Percentiles rank a stretch among this genome's conserved stretches.
Evolutionary conservation across 2,797 vertebrate genomes (phyloP).

Genomic region (Aselliscus stoliczkanus): DNA sequence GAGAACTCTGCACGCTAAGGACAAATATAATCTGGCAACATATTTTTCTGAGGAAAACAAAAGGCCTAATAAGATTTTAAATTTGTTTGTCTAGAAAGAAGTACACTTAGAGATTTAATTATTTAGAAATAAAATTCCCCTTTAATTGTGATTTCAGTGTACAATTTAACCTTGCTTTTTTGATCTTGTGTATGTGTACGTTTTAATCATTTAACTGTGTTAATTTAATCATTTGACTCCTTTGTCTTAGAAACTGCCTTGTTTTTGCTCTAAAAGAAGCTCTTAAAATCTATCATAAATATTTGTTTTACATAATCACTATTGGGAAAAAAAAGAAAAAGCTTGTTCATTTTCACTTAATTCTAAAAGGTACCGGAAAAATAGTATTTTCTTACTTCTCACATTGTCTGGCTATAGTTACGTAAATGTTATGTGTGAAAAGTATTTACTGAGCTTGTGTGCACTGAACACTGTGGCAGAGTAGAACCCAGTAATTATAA

Average conservation of each 20-base stretch:
- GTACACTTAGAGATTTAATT: conserved; percentile 74
- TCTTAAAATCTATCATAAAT: not conserved
- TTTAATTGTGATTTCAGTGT: conserved; percentile 65
- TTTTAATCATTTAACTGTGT: conserved; percentile 69
- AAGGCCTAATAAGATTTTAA: conserved; percentile 75
- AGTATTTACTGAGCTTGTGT: not conserved
- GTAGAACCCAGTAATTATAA: not conserved
- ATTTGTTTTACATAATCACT: conserved; percentile 4
- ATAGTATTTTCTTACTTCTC: not conserved
- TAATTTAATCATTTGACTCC: conserved; percentile 59
- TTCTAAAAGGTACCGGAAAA: not conserved
- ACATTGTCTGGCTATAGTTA: not conserved
- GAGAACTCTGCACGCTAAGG: conserved; percentile 68
- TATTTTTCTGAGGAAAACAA: conserved; percentile 62
- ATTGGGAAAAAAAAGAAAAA: not conserved
- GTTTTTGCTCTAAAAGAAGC: not conserved
- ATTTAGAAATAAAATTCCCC: conserved; percentile 74
- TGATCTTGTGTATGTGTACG: not conserved
- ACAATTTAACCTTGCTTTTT: conserved; percentile 49
- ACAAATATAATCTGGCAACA: conserved; percentile 73
- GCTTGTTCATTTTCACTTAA: not conserved
- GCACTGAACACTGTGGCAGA: not conserved
- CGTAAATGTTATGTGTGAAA: not conserved
- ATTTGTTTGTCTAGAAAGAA: conserved; percentile 73
- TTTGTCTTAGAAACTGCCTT: conserved; percentile 48